Percentiles rank a stretch among this genome's conserved stretches.
These are phyloP conservation scores for Capreolus pygargus DNA, from an alignment of 2,113 vertebrate species.

Conservation along the genomic window DNA sequence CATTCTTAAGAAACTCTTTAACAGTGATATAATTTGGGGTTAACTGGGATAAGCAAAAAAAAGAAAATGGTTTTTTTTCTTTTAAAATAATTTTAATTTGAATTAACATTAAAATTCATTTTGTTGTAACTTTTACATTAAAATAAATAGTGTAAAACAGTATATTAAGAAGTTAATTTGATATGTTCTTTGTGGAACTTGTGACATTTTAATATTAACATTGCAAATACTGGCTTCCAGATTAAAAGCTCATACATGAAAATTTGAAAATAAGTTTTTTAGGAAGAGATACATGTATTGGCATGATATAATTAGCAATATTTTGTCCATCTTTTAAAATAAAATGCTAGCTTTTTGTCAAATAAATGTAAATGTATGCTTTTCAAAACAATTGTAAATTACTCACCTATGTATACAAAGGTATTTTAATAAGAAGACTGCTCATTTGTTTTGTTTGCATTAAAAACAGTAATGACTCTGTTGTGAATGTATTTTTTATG, in stretches of 20 bases:
- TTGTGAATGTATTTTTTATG: background rate
- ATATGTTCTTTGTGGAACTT: background rate
- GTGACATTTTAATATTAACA: background rate
- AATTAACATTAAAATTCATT: background rate
- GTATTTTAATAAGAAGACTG: background rate
- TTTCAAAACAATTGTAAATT: background rate
- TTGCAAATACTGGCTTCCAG: background rate
- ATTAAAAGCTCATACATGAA: background rate
- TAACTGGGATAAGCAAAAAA: background rate
- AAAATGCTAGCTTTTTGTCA: background rate
- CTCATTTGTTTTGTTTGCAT: background rate
- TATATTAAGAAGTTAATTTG: background rate
- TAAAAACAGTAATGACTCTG: background rate
- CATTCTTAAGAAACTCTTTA: background rate
- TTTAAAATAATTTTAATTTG: background rate
- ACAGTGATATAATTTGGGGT: background rate
- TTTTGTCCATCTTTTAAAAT: background rate
- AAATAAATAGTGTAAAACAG: background rate
- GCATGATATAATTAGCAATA: background rate
- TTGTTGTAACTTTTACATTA: background rate
- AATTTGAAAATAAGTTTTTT: background rate
- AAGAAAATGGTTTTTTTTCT: background rate
- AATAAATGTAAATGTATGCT: background rate
- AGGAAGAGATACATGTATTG: background rate
- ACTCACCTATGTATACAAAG: background rate